phyloP scores from a whole-genome alignment of 2,113 vertebrate species.

The Phaethornis superciliosus region DNA sequence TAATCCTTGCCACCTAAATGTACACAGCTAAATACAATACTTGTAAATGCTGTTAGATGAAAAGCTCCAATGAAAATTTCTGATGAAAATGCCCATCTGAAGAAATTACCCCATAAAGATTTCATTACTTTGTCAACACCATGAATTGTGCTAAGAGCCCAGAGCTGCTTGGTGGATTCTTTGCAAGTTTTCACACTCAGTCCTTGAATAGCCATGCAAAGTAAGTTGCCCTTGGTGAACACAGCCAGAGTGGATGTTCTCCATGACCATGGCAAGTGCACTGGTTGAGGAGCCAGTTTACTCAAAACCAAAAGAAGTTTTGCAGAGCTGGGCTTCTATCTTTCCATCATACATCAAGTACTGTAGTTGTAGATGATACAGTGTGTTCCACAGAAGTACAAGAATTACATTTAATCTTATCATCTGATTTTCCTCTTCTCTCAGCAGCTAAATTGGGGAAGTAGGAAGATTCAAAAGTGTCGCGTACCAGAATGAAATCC shows the following conservation, averaged over 20 bases:
- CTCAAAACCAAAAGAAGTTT: not conserved
- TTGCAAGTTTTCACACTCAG: not conserved
- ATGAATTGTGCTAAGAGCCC: not conserved
- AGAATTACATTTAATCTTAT: not conserved
- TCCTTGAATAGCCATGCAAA: not conserved
- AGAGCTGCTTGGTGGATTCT: not conserved
- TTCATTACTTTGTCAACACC: not conserved
- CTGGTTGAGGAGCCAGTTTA: not conserved
- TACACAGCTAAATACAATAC: not conserved
- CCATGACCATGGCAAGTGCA: not conserved
- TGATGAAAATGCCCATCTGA: not conserved
- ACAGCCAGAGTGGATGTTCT: not conserved
- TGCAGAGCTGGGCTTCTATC: rapidly evolving
- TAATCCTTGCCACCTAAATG: not conserved
- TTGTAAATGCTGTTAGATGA: not conserved
- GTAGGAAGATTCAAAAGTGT: not conserved
- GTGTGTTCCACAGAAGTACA: not conserved
- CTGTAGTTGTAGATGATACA: not conserved
- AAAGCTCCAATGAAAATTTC: not conserved
- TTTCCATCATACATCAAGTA: not conserved
- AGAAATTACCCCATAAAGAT: not conserved
- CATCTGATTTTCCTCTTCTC: not conserved
- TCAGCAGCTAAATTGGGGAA: constrained; percentile 24
- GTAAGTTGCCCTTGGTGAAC: not conserved
- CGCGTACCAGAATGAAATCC: not conserved